Evolutionary conservation across 2,888 invertebrate species (phyloP), one percentile per base, ranked within the genome.

Genomic region (Spatulosminthurus flaviceps): DNA sequence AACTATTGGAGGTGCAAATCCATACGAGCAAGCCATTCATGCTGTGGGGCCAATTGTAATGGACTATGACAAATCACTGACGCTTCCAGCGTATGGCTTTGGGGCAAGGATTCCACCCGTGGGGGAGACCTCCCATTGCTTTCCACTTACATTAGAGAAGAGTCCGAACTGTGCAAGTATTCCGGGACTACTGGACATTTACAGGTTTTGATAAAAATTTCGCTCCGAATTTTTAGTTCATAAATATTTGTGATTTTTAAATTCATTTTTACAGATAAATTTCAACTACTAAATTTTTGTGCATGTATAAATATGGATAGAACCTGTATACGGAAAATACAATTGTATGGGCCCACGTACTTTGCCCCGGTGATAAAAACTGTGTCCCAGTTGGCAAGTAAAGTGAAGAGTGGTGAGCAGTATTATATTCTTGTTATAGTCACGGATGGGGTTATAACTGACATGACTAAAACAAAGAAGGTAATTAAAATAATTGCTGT

Each of bases 331-430:
- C 73, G 83, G 29, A 83, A 83, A 79, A 80, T 84, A 77, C 89
- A 90, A 83, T 86, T 90, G 28, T 90, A 89, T 83, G 90, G 90
- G 13, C 90, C 90, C 16, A 90, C 90, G n/a, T 90, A 90, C 86
- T 90, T 90, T 86, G 87, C 90, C 28, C 90, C 90, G 0, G 88
- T 89, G 71, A 88, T 90, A 76, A 88, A 88, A 79, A 89, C 89
- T 86, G 86, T 87, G 86, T 85, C 87, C 0, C 81, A 87, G 60
- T 87, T 89, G 85, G 89, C 89, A 1, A 70, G 86, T 28, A 83
- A 86, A 24, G 83, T 84, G 76, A 86, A 85, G 75, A 87, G 88
- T 79, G 89, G 89, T 4, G 86, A 87, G 41, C 85, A 88, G 80
- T 90, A 90, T 85, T 89, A 88, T 86, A 88, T 90, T 11, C 86